Percentiles rank a stretch among this genome's conserved stretches.
Evolutionary conservation across 2,888 invertebrate species (phyloP).

Genomic region (Atrina japonica): DNA sequence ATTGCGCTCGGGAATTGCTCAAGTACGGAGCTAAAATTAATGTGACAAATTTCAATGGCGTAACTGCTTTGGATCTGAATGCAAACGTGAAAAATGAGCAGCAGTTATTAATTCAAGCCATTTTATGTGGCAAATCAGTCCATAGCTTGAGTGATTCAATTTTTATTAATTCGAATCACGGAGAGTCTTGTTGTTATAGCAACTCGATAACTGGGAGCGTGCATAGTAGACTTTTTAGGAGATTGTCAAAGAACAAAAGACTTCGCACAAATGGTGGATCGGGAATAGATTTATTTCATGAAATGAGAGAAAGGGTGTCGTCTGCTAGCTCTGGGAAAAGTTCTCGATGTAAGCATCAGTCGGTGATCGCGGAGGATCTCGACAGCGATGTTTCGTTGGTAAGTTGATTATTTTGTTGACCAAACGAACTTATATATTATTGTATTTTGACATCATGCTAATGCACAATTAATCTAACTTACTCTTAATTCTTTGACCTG

Average conservation of each 20-base stretch:
- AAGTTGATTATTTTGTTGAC: slow-evolving; percentile 44
- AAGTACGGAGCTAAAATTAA: slow-evolving; percentile 82
- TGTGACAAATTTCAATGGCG: slow-evolving; percentile 81
- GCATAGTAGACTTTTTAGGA: slow-evolving; percentile 31
- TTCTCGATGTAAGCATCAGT: slow-evolving; percentile 60
- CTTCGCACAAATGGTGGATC: slow-evolving; percentile 38
- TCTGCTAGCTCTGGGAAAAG: slow-evolving; percentile 56
- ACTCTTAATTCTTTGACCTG: too few relatives aligned
- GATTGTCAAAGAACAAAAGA: slow-evolving; percentile 34
- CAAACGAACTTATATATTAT: not conserved
- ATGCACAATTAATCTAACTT: too few relatives aligned
- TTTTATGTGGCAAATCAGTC: slow-evolving; percentile 57
- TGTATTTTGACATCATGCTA: too few relatives aligned
- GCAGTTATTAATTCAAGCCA: slow-evolving; percentile 82
- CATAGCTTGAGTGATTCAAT: slow-evolving; percentile 45
- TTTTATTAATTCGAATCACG: slow-evolving; percentile 15
- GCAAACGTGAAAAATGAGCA: slow-evolving; percentile 82
- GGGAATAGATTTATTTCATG: slow-evolving; percentile 36
- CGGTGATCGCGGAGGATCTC: slow-evolving; percentile 67
- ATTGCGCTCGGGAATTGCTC: slow-evolving; percentile 82
- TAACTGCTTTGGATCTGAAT: slow-evolving; percentile 83
- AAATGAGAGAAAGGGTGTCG: slow-evolving; percentile 42
- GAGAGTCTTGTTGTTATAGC: slow-evolving; percentile 35
- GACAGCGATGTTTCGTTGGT: slow-evolving; percentile 71
- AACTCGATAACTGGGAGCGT: slow-evolving; percentile 28